Conservation (phyloP, 2,797 vertebrate genomes). For the Xiphorhynchus erythropygius region DNA sequence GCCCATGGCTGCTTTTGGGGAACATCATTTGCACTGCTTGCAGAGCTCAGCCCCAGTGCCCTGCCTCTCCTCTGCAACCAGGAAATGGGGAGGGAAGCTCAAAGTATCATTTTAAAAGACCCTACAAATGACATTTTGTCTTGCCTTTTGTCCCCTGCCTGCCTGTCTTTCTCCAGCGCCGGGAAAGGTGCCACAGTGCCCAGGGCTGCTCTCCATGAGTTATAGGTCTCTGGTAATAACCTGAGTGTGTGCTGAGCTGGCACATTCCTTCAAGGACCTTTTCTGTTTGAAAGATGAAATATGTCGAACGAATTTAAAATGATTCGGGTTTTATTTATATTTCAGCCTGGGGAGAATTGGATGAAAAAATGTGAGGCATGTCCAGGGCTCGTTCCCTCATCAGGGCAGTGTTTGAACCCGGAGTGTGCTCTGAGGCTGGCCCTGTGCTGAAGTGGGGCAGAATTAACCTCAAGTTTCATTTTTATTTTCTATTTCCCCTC, state of each 20-base stretch:
- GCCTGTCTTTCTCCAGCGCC: neutral
- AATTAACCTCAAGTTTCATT: neutral
- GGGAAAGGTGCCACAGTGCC: neutral
- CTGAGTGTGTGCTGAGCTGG: neutral
- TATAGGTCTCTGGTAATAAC: neutral
- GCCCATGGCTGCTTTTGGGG: neutral
- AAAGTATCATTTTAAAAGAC: neutral
- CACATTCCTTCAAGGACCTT: neutral
- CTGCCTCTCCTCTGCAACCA: neutral
- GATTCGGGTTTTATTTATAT: neutral
- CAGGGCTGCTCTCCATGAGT: neutral
- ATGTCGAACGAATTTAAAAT: neutral
- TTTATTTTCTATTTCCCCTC: rapidly evolving
- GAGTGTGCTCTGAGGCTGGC: neutral
- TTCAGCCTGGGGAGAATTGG: neutral
- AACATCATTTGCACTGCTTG: neutral
- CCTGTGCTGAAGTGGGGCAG: neutral
- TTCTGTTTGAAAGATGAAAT: neutral
- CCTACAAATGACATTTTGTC: neutral
- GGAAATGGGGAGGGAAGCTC: neutral
- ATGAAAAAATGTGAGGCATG: neutral
- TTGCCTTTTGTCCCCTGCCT: neutral
- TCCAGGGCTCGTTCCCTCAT: neutral
- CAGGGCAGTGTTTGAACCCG: rapidly evolving
- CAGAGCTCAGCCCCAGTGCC: neutral